Evolutionary conservation across 2,797 vertebrate genomes (phyloP), one percentile per base, ranked within the genome.

Genomic region (Esox lucius): DNA sequence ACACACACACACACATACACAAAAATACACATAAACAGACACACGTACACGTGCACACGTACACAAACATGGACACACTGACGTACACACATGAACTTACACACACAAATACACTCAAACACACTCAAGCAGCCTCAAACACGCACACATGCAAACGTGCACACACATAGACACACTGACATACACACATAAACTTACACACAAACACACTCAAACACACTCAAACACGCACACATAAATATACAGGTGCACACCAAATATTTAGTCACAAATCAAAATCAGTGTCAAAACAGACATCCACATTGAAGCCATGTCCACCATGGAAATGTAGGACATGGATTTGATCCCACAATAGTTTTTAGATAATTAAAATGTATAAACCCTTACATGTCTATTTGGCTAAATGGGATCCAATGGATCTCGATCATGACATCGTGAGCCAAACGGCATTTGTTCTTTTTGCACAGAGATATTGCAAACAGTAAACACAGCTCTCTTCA

Each of bases 151-250:
- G 65, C 62, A 65, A 9, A 65, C 24, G 28, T 8, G 64, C 5
- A 28, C 0, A 31, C 22, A 64, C 22, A 64, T 61, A 64, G 17
- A 31, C 9, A 65, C 22, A 65, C 62, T 65, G 12, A 17, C 15
- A 33, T 28, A 65, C 24, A 65, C 13, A 66, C 64, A 66, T 2
- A 31, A 3, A 33, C 64, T 5, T 3, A 28, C 28, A 33, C 64
- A 66, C 11, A 61, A 61, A 68, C 22, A 51, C 33, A 71, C 48
- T 72, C 53, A 49, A 16, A 48, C 62, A 15, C 17, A 64, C 74
- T 61, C 22, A 70, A 42, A 68, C 70, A 75, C 3, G 62, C 46
- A 62, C 31, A 53, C 56, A 71, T 70, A 76, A 22, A 69, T 39
- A 71, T 56, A 67, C 67, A 49, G 42, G 69, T 19, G 65, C 16